phyloP scores from a whole-genome alignment of 1,140 invertebrate species.

The Habropoda laboriosa region DNA sequence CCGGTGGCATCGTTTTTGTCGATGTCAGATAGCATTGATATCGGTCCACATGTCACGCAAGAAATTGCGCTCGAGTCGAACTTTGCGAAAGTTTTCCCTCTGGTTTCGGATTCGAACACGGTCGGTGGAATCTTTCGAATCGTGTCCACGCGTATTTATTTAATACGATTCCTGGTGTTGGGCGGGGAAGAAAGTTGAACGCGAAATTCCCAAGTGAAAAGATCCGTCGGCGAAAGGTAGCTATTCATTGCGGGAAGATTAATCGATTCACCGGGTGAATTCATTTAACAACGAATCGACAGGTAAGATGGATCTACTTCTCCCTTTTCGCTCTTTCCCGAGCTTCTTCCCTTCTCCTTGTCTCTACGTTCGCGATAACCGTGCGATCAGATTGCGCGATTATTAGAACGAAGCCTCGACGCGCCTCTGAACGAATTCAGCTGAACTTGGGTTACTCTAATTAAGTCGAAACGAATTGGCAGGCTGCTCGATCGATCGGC shows the following conservation, averaged over 20 bases:
- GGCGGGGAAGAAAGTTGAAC: too few relatives aligned
- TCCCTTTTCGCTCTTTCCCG: background rate
- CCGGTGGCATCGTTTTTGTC: background rate
- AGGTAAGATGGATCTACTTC: constrained; percentile 48
- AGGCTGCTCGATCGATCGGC: background rate
- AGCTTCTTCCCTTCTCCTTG: background rate
- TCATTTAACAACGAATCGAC: constrained; percentile 56
- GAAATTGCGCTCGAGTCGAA: background rate
- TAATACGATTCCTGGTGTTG: background rate
- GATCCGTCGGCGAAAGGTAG: background rate
- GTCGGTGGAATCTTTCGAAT: background rate
- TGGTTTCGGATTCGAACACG: background rate
- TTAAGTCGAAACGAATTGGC: constrained; percentile 7
- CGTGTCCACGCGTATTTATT: background rate
- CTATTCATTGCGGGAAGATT: constrained; percentile 55
- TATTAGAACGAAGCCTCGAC: background rate
- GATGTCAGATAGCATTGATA: background rate
- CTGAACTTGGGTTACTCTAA: constrained; percentile 1
- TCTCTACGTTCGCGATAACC: background rate
- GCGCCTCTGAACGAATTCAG: background rate
- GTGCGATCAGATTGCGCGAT: too few relatives aligned
- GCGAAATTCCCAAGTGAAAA: constrained; percentile 3
- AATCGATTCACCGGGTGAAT: constrained; percentile 54
- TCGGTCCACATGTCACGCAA: background rate
- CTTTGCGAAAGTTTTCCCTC: background rate